Evolutionary conservation across 2,888 invertebrate genomes (phyloP).

Genomic region (Oscheius onirici): DNA sequence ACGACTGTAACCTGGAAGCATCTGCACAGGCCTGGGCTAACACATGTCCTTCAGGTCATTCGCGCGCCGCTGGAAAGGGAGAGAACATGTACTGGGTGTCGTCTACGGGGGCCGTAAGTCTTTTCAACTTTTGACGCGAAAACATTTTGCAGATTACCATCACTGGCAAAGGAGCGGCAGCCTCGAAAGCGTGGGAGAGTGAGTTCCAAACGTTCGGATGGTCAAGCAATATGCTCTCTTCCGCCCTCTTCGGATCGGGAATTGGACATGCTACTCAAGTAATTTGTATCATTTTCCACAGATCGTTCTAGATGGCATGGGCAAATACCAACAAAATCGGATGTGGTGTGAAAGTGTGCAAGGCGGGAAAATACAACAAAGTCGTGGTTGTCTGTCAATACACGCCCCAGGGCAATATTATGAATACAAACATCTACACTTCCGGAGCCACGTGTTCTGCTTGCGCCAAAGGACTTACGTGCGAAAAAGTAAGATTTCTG

Average conservation of each 20-base stretch:
- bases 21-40: conserved; percentile 7
- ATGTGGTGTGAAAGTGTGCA: conserved; percentile 34
- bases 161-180: conserved; percentile 2
- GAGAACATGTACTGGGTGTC: conserved; percentile 27
- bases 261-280: conserved; percentile 35
- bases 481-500: no score
- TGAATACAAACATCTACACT: conserved; percentile 10
- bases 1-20: conserved; percentile 1
- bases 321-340: conserved; percentile 19
- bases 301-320: conserved; percentile 30
- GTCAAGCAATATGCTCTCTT: conserved; percentile 11
- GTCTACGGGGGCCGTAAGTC: not conserved
- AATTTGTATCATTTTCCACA: no score
- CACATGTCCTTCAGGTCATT: not conserved
- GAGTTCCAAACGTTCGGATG: conserved; percentile 29
- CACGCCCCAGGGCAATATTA: conserved; percentile 11
- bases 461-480: conserved; percentile 14
- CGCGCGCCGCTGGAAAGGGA: not conserved
- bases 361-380: not conserved
- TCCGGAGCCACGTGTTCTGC: conserved; percentile 16
- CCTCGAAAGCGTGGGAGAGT: not conserved
- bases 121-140: not conserved
- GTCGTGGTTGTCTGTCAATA: conserved; percentile 34
- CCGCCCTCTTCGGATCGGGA: conserved; percentile 19
- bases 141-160: not conserved